phyloP scores from a whole-genome alignment of 1,140 invertebrate species.

The Lysiphlebus fabarum region DNA sequence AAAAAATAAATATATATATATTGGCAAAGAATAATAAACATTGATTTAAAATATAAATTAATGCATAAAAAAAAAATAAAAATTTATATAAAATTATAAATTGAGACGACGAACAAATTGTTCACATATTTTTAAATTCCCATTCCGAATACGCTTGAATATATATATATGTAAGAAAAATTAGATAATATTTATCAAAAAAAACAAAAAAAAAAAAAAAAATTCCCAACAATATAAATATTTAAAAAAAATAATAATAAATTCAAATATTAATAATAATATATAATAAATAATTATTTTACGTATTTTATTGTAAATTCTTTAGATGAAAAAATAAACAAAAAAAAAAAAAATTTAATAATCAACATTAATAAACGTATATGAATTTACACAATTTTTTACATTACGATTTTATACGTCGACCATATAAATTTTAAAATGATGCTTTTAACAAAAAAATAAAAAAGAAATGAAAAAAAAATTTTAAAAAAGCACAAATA shows the following conservation, averaged over 20 bases:
- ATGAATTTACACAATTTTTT: constrained; percentile 43
- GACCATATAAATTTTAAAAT: constrained; percentile 13
- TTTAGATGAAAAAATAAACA: background rate
- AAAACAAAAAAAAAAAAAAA: constrained; percentile 14
- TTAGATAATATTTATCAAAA: constrained; percentile 13
- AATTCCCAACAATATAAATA: background rate
- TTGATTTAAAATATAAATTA: constrained; percentile 5
- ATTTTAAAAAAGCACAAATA: constrained; percentile 6
- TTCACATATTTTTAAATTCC: constrained; percentile 23
- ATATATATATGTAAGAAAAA: constrained; percentile 15
- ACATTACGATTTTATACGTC: constrained; percentile 41
- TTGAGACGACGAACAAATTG: background rate
- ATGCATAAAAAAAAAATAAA: background rate
- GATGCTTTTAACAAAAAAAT: constrained; percentile 2
- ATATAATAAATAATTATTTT: constrained; percentile 15
- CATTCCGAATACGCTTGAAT: constrained; percentile 27
- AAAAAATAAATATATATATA: constrained; percentile 18
- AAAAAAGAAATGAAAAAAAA: no score
- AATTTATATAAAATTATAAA: background rate
- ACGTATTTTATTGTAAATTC: constrained; percentile 1
- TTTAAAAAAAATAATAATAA: no score
- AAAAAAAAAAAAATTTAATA: constrained; percentile 33
- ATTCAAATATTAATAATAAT: background rate
- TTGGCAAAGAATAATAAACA: background rate
- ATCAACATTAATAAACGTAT: constrained; percentile 30